phyloP scores from a whole-genome alignment of 2,113 vertebrate genomes.

The Eclectus roratus region DNA sequence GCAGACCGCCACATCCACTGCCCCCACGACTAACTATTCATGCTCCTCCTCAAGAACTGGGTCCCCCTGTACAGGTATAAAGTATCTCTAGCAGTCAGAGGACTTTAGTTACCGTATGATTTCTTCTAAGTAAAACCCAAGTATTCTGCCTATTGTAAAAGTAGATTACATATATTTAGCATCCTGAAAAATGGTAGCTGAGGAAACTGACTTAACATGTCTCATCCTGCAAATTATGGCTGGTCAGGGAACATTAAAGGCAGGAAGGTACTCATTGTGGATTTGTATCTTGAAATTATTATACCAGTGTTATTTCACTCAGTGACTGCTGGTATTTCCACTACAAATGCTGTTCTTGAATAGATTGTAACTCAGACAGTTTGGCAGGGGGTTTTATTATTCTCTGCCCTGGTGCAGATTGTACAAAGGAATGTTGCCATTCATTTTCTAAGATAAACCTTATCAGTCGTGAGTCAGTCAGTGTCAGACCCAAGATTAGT shows the following conservation, averaged over 20 bases:
- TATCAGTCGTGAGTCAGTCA: not conserved
- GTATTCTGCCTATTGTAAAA: not conserved
- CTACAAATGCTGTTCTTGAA: not conserved
- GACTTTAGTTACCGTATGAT: not conserved
- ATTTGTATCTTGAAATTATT: not conserved
- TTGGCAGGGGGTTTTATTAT: not conserved
- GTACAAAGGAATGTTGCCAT: not conserved
- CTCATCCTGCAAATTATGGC: not conserved
- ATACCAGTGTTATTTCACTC: not conserved
- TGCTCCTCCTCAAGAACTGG: slow-evolving; percentile 88
- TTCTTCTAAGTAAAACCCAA: not conserved
- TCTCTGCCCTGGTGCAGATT: not conserved
- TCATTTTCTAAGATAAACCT: not conserved
- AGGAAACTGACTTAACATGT: not conserved
- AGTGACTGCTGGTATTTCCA: not conserved
- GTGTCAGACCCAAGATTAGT: not conserved
- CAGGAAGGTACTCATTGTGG: not conserved
- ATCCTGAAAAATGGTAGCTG: not conserved
- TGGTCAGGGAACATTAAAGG: not conserved
- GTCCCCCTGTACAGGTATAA: slow-evolving; percentile 85
- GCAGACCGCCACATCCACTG: slow-evolving; percentile 86
- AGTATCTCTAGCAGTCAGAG: not conserved
- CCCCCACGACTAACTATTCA: slow-evolving; percentile 89
- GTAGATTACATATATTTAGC: not conserved
- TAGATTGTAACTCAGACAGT: not conserved